Evolutionary conservation across 2,113 vertebrate genomes (phyloP).

Genomic region (Zapus hudsonius): DNA sequence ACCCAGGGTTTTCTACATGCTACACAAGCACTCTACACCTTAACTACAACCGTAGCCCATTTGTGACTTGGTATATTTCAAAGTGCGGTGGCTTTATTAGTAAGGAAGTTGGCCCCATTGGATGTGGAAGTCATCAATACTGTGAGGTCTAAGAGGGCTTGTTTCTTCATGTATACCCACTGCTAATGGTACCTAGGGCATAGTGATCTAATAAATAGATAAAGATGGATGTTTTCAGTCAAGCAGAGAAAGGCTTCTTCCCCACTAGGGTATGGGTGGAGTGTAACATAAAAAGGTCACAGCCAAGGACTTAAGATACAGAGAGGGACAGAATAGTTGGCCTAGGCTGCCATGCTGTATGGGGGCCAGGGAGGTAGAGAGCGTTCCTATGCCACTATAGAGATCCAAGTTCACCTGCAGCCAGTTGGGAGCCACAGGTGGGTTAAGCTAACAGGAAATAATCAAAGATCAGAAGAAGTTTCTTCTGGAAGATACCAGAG

Average conservation of each 20-base stretch:
- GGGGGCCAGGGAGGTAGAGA: neutral
- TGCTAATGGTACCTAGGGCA: neutral
- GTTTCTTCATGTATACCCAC: neutral
- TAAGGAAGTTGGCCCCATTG: neutral
- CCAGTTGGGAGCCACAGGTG: neutral
- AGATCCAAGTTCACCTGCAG: neutral
- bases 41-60: neutral
- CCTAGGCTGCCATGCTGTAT: neutral
- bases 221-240: neutral
- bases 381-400: neutral
- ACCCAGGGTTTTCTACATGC: neutral
- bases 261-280: neutral
- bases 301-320: neutral
- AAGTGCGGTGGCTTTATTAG: neutral
- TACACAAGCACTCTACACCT: neutral
- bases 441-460: neutral
- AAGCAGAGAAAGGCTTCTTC: neutral
- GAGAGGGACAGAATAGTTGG: neutral
- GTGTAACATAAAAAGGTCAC: neutral
- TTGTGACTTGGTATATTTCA: neutral
- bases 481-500: conserved; percentile 13
- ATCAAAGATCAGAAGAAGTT: neutral
- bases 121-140: neutral
- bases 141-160: neutral
- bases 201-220: neutral